Evolutionary conservation across 1,140 invertebrate species (phyloP).

Genomic region (Aphaenogaster rudis): DNA sequence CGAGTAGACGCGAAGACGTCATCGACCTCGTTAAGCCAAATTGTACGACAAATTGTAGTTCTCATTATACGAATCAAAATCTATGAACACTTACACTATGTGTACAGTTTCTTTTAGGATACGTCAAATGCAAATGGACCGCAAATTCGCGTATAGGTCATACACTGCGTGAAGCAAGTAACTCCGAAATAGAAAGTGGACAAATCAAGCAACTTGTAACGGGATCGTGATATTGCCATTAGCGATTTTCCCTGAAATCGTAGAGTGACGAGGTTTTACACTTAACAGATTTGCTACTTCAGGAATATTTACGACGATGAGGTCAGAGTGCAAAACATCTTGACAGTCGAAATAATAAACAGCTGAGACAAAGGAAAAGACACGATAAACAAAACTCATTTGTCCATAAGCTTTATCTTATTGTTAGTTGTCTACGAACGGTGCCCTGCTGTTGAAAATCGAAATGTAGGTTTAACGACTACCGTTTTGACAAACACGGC

Average conservation of each 20-base stretch:
- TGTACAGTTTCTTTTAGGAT: not conserved
- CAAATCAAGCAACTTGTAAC: not conserved
- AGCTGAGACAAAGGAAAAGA: not conserved
- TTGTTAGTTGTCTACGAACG: not conserved
- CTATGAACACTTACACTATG: not conserved
- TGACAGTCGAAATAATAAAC: not conserved
- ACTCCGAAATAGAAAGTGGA: not conserved
- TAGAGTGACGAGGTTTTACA: not conserved
- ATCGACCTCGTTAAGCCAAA: not conserved
- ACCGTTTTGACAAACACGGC: not conserved
- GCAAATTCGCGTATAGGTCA: not conserved
- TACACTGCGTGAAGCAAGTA: not conserved
- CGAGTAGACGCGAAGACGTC: not conserved
- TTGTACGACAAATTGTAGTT: too few species aligned
- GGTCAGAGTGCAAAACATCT: too few species aligned
- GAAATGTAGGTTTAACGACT: not conserved
- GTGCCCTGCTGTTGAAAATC: not conserved
- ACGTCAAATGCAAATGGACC: not conserved
- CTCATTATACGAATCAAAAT: not conserved
- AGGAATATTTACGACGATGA: not conserved
- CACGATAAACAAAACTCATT: not conserved
- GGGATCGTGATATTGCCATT: not conserved
- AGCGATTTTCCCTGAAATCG: not conserved
- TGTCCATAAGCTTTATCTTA: not conserved
- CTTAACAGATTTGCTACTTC: not conserved